A percentile compares a stretch with the other conserved stretches of the same genome.
These are phyloP conservation scores for Abscondita cerata DNA, from an alignment of 2,888 invertebrate genomes.

Conservation along the genomic window DNA sequence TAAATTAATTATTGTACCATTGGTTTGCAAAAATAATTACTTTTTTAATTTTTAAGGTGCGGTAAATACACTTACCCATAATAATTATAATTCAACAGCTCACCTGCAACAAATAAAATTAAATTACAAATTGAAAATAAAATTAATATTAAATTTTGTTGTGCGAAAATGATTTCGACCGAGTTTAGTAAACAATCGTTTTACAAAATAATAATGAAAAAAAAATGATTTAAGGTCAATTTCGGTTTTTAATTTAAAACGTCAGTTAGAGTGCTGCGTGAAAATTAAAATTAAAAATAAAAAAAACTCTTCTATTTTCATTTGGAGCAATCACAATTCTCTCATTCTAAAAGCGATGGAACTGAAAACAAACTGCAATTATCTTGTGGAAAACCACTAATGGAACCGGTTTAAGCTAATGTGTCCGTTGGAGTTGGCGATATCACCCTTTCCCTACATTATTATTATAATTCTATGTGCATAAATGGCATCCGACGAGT, in stretches of 20 bases:
- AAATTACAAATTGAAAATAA: neutral
- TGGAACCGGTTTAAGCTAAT: slow-evolving; percentile 23
- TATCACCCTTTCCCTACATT: slow-evolving; percentile 15
- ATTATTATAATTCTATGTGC: slow-evolving; percentile 29
- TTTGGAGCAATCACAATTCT: slow-evolving; percentile 18
- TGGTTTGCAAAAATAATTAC: too few species aligned
- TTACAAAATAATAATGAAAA: neutral
- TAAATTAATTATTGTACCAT: too few species aligned
- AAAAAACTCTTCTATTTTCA: slow-evolving; percentile 16
- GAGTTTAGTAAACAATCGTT: neutral
- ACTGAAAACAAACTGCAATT: slow-evolving; percentile 27
- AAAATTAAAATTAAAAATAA: slow-evolving; percentile 18
- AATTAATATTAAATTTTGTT: too few species aligned
- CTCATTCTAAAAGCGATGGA: slow-evolving; percentile 34
- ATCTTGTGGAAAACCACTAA: slow-evolving; percentile 22
- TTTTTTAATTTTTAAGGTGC: too few species aligned
- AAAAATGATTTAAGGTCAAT: slow-evolving; percentile 8
- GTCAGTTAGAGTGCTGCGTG: slow-evolving; percentile 4
- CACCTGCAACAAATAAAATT: slow-evolving; percentile 5
- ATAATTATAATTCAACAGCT: neutral
- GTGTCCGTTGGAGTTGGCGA: slow-evolving; percentile 15
- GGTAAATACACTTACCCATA: neutral
- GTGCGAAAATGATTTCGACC: neutral
- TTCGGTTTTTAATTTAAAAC: slow-evolving; percentile 8
- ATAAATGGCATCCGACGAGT: slow-evolving; percentile 13